Evolutionary conservation across 2,113 vertebrate species (phyloP).

Genomic region (Hydropotes inermis): DNA sequence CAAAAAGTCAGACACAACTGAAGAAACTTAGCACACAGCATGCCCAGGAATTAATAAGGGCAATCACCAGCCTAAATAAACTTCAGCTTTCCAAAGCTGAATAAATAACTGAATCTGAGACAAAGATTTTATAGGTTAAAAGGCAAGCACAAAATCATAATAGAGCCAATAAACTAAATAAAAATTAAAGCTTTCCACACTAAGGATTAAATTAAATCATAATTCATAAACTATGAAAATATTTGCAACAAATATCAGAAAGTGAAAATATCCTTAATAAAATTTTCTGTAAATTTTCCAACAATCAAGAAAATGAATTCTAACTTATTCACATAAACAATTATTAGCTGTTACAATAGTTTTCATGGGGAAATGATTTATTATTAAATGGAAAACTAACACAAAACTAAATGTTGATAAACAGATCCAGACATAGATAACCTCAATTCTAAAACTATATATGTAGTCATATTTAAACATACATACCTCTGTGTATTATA

Average conservation of each 20-base stretch:
- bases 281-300: not conserved
- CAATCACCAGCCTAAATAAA: not conserved
- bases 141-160: conserved; percentile 15
- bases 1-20: not conserved
- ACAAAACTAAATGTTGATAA: not conserved
- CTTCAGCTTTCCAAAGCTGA: conserved; percentile 13
- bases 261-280: not conserved
- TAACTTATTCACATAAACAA: not conserved
- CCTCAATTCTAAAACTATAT: not conserved
- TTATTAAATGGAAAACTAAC: not conserved
- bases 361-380: not conserved
- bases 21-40: not conserved
- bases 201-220: not conserved
- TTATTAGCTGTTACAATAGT: not conserved
- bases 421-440: not conserved
- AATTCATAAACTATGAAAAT: conserved; percentile 6
- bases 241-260: not conserved
- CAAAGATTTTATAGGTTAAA: not conserved
- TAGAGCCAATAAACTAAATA: not conserved
- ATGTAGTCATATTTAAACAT: not conserved
- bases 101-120: not conserved
- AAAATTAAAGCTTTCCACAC: not conserved
- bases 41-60: not conserved
- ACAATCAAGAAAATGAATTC: not conserved
- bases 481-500: not conserved